Evolutionary conservation across 2,113 vertebrate species (phyloP).

Genomic region (Pleuronectes platessa): DNA sequence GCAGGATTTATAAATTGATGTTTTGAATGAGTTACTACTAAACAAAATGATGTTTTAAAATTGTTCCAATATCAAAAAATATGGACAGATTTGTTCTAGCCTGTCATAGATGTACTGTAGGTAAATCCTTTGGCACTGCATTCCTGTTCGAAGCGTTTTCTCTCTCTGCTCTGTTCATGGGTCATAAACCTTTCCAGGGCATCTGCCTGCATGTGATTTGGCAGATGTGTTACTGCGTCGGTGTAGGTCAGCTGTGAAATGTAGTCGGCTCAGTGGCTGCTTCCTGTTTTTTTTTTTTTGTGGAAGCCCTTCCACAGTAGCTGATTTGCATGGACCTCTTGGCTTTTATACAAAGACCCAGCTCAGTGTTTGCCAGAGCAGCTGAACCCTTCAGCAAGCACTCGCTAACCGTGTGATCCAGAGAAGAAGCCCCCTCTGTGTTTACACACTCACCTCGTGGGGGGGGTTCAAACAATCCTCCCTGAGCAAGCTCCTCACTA

Average conservation of each 20-base stretch:
- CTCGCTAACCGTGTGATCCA: slow-evolving; percentile 36
- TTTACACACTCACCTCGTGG: slow-evolving; percentile 34
- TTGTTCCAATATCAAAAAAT: not conserved
- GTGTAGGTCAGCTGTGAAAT: slow-evolving; percentile 72
- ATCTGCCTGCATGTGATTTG: slow-evolving; percentile 43
- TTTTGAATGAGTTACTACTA: not conserved
- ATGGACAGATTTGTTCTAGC: not conserved
- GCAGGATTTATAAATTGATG: not conserved
- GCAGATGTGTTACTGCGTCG: slow-evolving; percentile 23
- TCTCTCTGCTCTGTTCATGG: slow-evolving; percentile 18
- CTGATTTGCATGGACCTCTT: slow-evolving; percentile 64
- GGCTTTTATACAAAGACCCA: slow-evolving; percentile 56
- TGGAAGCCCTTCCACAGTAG: slow-evolving; percentile 26
- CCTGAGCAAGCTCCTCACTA: slow-evolving; percentile 19
- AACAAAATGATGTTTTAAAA: not conserved
- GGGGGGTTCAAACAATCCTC: not conserved
- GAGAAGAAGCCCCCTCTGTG: slow-evolving; percentile 33
- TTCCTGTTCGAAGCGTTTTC: slow-evolving; percentile 22
- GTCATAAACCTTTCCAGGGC: slow-evolving; percentile 44
- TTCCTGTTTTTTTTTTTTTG: slow-evolving; percentile 46
- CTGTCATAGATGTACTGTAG: not conserved
- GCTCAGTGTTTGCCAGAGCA: slow-evolving; percentile 66
- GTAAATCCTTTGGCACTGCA: slow-evolving; percentile 15
- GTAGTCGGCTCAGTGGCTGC: slow-evolving; percentile 37
- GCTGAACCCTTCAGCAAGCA: slow-evolving; percentile 58